Evolutionary conservation across 2,888 invertebrate genomes (phyloP), one percentile per base, ranked within the genome.

Genomic region (Limnephilus rhombicus): DNA sequence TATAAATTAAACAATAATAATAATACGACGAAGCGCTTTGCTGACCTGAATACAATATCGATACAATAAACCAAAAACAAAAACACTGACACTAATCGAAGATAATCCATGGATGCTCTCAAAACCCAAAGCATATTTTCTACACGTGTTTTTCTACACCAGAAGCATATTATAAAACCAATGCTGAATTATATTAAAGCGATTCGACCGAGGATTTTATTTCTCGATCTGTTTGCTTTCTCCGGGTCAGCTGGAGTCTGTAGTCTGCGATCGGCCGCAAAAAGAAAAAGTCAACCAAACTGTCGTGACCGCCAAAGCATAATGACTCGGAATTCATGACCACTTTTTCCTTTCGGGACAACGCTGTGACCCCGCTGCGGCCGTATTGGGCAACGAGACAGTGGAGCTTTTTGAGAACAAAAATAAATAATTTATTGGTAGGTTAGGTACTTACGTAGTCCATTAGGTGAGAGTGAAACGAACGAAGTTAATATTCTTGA

Each of bases 271-370:
- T 24, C 45, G 45, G 45, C 29, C 86, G 86, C 45, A 87, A 87
- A 68, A 87, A 53, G 53, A 49, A 87, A 87, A 87, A 53, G 49
- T 53, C 86, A 86, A 49, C 41, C 53, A 68, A 68, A 68, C 86
- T 31, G 7, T 87, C 49, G 13, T 68, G 87, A 87, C 87, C 87
- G 87, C 68, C 29, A 87, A 83, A 87, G 53, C 87, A 9, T 29
- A 87, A 87, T 34, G 53, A 53, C 87, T 87, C 31, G 68, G 31
- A 49, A 87, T 87, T 87, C 87, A 87, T 31, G 49, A 87, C 87
- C 87, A 34, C 87, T 87, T 53, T 87, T 87, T 87, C 87, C 31
- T 87, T 53, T 31, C 49, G 86, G 45, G 86, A 24, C 49, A 49
- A n/a, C 53, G 24, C 68, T n/a, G 24, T 68, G 68, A 87, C 53